These are phyloP conservation scores for Natator depressus DNA, from an alignment of 2,113 vertebrate genomes.

Conservation along the genomic window DNA sequence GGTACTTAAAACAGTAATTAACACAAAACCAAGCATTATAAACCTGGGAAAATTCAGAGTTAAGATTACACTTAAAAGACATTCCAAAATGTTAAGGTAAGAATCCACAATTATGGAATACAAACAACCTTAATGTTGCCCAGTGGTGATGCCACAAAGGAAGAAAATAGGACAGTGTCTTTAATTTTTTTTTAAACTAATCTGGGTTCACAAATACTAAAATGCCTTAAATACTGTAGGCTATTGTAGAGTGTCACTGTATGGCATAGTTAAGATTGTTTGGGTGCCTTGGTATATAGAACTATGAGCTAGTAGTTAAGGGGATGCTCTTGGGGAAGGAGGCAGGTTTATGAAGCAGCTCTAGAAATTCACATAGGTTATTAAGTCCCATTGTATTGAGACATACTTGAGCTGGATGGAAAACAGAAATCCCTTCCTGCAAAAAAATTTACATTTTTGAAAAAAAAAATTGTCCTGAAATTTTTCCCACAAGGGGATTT, in stretches of 20 bases:
- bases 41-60: neutral
- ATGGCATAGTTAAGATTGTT: neutral
- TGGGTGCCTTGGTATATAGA: neutral
- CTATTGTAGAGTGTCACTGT: neutral
- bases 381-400: neutral
- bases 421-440: neutral
- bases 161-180: neutral
- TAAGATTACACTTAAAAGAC: neutral
- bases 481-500: too few species aligned
- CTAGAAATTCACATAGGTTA: neutral
- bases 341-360: rapidly evolving
- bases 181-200: neutral
- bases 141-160: neutral
- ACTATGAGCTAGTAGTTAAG: neutral
- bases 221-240: neutral
- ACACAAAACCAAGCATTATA: neutral
- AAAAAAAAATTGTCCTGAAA: too few species aligned
- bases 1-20: neutral
- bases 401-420: neutral
- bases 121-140: neutral
- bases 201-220: neutral
- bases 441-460: neutral
- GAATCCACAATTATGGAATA: neutral
- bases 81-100: neutral
- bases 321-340: neutral